Percentiles rank a stretch among this genome's conserved stretches.
These are phyloP conservation scores for Callipepla squamata DNA, from an alignment of 2,113 vertebrate genomes.

Conservation along the genomic window DNA sequence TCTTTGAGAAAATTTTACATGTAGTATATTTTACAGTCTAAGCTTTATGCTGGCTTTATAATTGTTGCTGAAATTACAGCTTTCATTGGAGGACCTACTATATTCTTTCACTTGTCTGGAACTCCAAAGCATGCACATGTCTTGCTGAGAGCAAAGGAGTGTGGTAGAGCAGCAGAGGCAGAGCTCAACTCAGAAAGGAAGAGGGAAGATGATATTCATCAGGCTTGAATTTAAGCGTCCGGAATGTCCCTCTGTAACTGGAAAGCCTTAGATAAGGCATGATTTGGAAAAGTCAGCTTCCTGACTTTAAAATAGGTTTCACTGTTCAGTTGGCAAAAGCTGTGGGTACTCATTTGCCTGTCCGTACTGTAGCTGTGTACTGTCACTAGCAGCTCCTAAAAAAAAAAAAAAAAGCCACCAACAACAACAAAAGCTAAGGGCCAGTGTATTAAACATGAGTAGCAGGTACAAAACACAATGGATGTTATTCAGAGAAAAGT, in stretches of 20 bases:
- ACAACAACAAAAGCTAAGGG: background rate
- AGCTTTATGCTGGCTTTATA: background rate
- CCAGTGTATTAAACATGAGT: background rate
- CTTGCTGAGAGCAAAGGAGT: background rate
- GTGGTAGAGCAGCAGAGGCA: background rate
- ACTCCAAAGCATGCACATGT: background rate
- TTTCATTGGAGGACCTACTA: background rate
- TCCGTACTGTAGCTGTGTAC: background rate
- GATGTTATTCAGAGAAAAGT: background rate
- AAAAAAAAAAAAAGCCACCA: too few relatives aligned
- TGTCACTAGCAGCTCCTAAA: background rate
- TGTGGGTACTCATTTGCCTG: background rate
- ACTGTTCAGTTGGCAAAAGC: background rate
- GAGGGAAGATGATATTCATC: fast-evolving
- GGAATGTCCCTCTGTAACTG: background rate
- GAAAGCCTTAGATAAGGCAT: background rate
- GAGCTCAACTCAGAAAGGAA: background rate
- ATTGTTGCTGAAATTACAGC: background rate
- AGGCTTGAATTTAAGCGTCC: background rate
- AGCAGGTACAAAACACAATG: background rate
- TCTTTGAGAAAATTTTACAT: background rate
- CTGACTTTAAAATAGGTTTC: background rate
- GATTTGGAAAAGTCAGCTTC: background rate
- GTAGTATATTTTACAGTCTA: background rate
- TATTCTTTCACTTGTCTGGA: background rate